Base-by-base conservation (phyloP, 1,140 invertebrate genomes). In the Cydia strobilella region DNA sequence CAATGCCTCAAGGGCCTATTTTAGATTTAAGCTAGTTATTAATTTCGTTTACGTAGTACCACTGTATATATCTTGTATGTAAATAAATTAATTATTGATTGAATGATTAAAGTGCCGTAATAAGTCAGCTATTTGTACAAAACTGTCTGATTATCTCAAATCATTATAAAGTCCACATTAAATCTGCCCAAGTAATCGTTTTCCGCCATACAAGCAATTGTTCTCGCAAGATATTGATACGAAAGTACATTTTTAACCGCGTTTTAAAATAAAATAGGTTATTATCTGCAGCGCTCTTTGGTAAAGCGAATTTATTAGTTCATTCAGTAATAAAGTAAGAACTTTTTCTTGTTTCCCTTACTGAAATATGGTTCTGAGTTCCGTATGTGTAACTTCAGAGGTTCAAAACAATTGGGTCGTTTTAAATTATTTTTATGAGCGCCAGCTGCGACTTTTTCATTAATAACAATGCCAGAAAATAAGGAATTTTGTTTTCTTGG, bases 271-370 rank as follows among this genome's bases (percentile, higher is more conserved):
- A 82, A 84, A 86, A 87, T 87, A 84, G 86, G 82, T 85, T 88
- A 90, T 89, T 88, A 90, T 87, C 82, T 84, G 81, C 82, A 81
- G 80, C 78, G 78, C 80, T 76, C 75, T 77, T 79, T 80, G 82
- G 77, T 86, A 84, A 88, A 88, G 81, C 85, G 81, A 88, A 90
- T 90, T 90, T 90, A 90, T 90, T 80, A 77, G 85, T 84, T 80
- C 86, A 85, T 88, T 86, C 86, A 84, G 81, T 84, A 82, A 87
- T 90, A 90, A 90, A 88, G 83, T 84, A 82, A 76, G 74, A 54
- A 74, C 72, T 76, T 82, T 82, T 81, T 83, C 84, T 86, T 81
- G 86, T 83, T 78, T 86, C 83, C 80, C 79, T 75, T 48, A 78
- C 76, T 76, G 77, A 83, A 89, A 84, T 87, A 86, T 86, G 82